Conservation (phyloP, 2,113 vertebrate genomes). For the Thalassoma bifasciatum region DNA sequence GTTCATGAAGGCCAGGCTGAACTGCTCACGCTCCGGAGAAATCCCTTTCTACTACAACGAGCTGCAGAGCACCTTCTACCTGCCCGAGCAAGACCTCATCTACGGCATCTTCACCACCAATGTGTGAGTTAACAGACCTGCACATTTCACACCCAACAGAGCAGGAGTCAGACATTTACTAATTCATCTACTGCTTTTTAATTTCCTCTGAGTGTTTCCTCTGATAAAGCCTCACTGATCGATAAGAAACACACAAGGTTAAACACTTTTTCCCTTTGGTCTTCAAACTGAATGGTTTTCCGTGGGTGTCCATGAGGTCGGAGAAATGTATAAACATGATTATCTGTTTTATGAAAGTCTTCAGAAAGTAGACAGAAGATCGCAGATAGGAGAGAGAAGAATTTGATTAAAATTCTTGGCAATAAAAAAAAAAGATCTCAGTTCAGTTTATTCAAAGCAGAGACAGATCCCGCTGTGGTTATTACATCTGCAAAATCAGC, state of each 20-base stretch:
- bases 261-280: not conserved
- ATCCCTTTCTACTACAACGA: constrained; percentile 96
- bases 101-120: constrained; percentile 98
- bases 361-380: not conserved
- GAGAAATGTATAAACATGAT: not conserved
- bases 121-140: constrained; percentile 84
- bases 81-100: constrained; percentile 93
- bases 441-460: not conserved
- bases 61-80: constrained; percentile 94
- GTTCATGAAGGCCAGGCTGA: constrained; percentile 97
- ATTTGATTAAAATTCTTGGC: constrained; percentile 2
- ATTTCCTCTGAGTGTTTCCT: not conserved
- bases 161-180: not conserved
- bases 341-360: not conserved
- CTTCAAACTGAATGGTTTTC: not conserved
- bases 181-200: not conserved
- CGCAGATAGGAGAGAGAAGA: not conserved
- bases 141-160: not conserved
- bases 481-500: constrained; percentile 7
- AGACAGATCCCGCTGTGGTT: constrained; percentile 3
- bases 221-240: not conserved
- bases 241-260: not conserved
- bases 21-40: constrained; percentile 95
- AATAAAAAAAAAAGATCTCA: constrained; percentile 16
- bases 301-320: not conserved